Percentiles rank a stretch among this genome's conserved stretches.
These are phyloP conservation scores for Vultur gryphus DNA, from an alignment of 2,797 vertebrate species.

Conservation along the genomic window DNA sequence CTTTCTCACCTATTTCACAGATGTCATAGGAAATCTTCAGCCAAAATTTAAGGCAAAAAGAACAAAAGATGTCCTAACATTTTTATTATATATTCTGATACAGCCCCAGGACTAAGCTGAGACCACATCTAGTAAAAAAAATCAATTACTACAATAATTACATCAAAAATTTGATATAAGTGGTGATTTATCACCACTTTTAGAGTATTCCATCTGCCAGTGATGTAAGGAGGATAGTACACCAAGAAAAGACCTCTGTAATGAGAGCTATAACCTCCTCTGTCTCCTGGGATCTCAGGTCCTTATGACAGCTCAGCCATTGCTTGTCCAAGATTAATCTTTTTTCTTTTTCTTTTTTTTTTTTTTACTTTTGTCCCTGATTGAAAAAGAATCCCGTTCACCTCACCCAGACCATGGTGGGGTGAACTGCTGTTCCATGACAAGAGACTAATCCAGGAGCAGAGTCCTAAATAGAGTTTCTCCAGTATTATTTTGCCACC, in stretches of 20 bases:
- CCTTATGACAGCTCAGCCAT: neutral
- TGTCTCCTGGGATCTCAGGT: neutral
- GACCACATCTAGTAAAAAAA: neutral
- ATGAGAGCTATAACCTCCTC: neutral
- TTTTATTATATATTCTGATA: neutral
- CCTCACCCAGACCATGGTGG: neutral
- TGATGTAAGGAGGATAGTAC: neutral
- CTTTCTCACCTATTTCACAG: neutral
- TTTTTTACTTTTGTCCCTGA: neutral
- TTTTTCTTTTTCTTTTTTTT: no score
- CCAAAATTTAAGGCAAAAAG: neutral
- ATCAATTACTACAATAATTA: neutral
- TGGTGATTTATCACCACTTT: neutral
- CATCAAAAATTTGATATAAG: neutral
- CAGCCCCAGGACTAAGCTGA: neutral
- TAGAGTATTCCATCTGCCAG: neutral
- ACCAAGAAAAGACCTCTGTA: neutral
- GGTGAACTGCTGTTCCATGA: neutral
- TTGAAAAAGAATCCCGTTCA: neutral
- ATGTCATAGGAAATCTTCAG: neutral
- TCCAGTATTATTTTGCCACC: neutral
- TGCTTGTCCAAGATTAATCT: neutral
- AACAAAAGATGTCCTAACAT: neutral
- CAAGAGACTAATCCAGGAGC: neutral
- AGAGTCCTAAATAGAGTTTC: neutral